Conservation (phyloP, 2,888 invertebrate genomes). For the Eupithecia pulchellata region DNA sequence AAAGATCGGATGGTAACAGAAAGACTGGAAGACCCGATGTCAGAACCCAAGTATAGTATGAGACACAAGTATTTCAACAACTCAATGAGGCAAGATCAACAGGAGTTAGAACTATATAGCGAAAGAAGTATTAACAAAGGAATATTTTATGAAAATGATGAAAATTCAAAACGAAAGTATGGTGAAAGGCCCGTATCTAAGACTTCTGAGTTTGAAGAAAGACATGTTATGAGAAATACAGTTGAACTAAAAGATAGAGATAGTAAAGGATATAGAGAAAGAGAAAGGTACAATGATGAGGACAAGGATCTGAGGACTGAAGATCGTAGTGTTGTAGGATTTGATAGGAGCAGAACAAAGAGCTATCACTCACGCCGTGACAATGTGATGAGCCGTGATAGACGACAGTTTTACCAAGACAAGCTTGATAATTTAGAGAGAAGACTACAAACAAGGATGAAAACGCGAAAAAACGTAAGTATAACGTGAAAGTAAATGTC, state of each 20-base stretch:
- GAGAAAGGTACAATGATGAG: not conserved
- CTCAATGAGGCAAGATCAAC: conserved; percentile 7
- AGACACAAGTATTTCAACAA: conserved; percentile 32
- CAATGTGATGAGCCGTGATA: conserved; percentile 52
- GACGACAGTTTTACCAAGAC: conserved; percentile 68
- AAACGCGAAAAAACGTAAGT: conserved; percentile 52
- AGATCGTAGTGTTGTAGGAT: not conserved
- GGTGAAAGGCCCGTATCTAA: conserved; percentile 1
- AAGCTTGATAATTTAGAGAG: conserved; percentile 65
- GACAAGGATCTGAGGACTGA: conserved; percentile 2
- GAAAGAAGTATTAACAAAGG: not conserved
- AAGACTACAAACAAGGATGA: conserved; percentile 50
- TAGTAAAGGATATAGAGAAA: not conserved
- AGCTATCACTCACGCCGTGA: not conserved
- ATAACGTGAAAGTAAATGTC: too few relatives aligned
- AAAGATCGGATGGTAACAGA: conserved; percentile 11
- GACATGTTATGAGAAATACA: not conserved
- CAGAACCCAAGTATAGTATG: conserved; percentile 22
- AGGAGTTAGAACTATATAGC: not conserved
- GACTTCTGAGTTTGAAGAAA: not conserved
- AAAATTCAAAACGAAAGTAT: not conserved
- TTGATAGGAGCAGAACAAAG: not conserved
- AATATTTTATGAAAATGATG: not conserved
- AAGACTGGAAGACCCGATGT: conserved; percentile 26
- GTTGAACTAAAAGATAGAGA: not conserved